Base-by-base conservation (phyloP, 2,888 invertebrate species). In the Limenitis camilla region DNA sequence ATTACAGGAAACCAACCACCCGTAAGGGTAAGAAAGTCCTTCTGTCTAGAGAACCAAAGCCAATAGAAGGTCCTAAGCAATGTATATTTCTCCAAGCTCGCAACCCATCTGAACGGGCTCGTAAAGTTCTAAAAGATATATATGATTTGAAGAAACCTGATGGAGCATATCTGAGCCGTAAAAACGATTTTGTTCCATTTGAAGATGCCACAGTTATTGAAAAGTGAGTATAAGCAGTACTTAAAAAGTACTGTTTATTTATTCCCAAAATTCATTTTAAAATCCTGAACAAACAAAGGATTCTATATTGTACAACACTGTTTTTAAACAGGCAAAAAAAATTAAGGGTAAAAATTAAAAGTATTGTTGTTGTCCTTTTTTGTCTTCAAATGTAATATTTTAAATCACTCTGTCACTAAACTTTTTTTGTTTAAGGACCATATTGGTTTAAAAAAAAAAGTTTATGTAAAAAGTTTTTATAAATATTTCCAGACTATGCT, bases 161-260 rank as follows among this genome's bases (percentile, higher is more conserved):
- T 67, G 92, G 93, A 0, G 91, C 91, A 6, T 91, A 93, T 62
- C 79, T 96, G 36, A 90, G 88, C 27, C 90, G 93, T 55, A 96
- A 95, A 74, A 96, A 98, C 87, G 95, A 96, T 60, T 91, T 97
- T 56, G 90, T 95, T 11, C 96, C 98, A 0, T 98, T 99, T 81
- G 99, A 99, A 84, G 94, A 98, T 84, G 88, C 92, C 0, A 91
- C 93, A 0, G 92, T 94, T 4, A 85, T 99, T 59, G 95, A 96
- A 80, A 89, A 90, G 91, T 91, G 79, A 80, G 88, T 76, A n/a
- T 28, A 43, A 41, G n/a, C 8, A 38, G 28, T 10, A 40, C 8
- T 36, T 29, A n/a, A 31, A n/a, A 27, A 36, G 19, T 36, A n/a
- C 2, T 33, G 4, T 32, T 42, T 7, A 3, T 5, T 19, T 8